Base-by-base conservation (phyloP, 37 sponge, comb jelly and placozoan genomes). In the Cladorhizidae sp. region DNA sequence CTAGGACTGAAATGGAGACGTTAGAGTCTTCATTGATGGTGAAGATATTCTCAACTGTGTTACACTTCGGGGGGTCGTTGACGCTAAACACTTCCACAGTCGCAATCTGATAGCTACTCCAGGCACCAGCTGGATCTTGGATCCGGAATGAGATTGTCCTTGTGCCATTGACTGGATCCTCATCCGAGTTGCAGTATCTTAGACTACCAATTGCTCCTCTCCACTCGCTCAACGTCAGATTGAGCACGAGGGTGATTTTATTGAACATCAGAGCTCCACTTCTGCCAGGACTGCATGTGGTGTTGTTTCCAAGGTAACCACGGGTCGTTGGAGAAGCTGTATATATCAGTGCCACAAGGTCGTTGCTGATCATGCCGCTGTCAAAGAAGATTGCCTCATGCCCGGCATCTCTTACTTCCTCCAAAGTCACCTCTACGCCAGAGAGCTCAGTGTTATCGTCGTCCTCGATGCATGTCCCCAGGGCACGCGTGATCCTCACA, bases 181-280 rank as follows among this genome's bases (percentile, higher is more conserved):
- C 74, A 45, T 96, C 96, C 3, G 82, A 42, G 74, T 96, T 92
- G 72, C 96, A 96, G 77, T 96, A 96, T 21, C 84, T 80, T 40
- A 96, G 63, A 9, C 90, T 82, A 25, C 67, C 67, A 15, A 96
- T 37, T 0, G 85, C 85, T 29, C 67, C 67, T 42, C 54, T 73
- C 88, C 91, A 86, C 3, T 87, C 72, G n/a, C 26, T 0, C 21
- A 87, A 73, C 36, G 73, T 51, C 50, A 91, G 83, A 57, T 38
- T 72, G 11, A 74, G 38, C 1, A 6, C 32, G 11, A 96, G 41
- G 62, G 78, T 57, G 15, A 94, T 77, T 2, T 2, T 11, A 11
- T 77, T 25, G 43, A 29, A 57, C 21, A 45, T 9, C 64, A 62
- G 18, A n/a, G n/a, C n/a, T 26, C 61, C 68, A 3, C 28, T 56